Conservation (phyloP, 2,888 invertebrate species). For the Pomacea canaliculata region DNA sequence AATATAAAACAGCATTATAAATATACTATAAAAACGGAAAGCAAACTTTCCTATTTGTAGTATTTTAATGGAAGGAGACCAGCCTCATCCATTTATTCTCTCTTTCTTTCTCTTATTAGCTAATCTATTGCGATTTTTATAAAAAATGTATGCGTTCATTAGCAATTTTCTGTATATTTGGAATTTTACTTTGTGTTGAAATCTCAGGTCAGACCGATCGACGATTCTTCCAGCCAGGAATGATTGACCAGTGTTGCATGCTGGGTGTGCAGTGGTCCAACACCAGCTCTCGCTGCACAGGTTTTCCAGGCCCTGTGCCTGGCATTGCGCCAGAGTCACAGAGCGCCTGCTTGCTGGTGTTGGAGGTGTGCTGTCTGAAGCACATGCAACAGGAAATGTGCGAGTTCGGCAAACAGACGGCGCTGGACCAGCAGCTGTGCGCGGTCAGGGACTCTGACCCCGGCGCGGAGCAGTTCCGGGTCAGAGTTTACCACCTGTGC, state of each 20-base stretch:
- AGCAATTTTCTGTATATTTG: no score
- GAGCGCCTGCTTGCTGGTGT: constrained; percentile 44
- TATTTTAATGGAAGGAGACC: no score
- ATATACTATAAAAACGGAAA: no score
- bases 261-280: constrained; percentile 57
- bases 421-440: constrained; percentile 43
- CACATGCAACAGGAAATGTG: constrained; percentile 59
- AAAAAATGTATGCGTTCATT: no score
- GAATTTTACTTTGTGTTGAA: no score
- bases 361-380: constrained; percentile 64
- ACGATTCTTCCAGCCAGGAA: constrained; percentile 18
- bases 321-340: constrained; percentile 42
- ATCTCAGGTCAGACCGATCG: background rate
- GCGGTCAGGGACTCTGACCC: constrained; percentile 48
- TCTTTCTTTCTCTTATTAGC: no score
- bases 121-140: no score
- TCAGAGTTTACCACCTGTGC: constrained; percentile 27
- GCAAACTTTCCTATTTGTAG: no score
- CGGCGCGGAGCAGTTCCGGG: constrained; percentile 58
- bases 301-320: constrained; percentile 44
- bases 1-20: no score
- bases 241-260: constrained; percentile 54
- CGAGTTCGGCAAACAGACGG: constrained; percentile 50
- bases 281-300: constrained; percentile 47
- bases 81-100: no score